A percentile compares a stretch with the other conserved stretches of the same genome.
Evolutionary conservation across 2,888 invertebrate genomes (phyloP).

Genomic region (Leptinotarsa juncta): DNA sequence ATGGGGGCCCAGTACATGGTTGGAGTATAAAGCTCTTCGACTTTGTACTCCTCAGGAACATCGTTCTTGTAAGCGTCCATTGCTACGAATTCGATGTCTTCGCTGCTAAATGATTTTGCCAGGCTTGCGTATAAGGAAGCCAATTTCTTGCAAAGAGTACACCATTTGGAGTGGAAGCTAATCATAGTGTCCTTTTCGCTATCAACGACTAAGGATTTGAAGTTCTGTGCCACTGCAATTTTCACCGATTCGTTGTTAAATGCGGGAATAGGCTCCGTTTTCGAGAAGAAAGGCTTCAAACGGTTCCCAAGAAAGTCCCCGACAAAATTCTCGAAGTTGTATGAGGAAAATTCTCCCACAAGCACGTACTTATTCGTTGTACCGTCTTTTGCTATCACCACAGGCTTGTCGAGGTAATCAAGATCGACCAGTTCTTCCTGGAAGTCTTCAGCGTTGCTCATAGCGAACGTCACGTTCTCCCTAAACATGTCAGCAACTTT

Average conservation of each 20-base stretch:
- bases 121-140: background rate
- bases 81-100: background rate
- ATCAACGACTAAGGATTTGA: background rate
- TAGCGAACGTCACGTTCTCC: background rate
- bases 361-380: constrained; percentile 1
- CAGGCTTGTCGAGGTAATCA: background rate
- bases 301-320: background rate
- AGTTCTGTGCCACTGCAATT: background rate
- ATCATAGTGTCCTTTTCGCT: background rate
- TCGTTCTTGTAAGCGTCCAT: constrained; percentile 5
- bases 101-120: background rate
- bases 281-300: background rate
- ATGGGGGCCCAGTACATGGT: constrained; percentile 3
- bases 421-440: constrained; percentile 2
- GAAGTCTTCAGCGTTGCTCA: constrained; percentile 6
- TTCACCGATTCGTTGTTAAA: background rate
- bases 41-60: background rate
- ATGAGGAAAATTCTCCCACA: background rate
- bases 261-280: background rate
- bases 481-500: background rate
- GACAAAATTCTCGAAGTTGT: background rate
- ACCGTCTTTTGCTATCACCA: background rate
- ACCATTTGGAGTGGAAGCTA: background rate
- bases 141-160: background rate
- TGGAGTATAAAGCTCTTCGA: background rate